Conservation (phyloP, 2,888 invertebrate genomes). For the Yponomeuta plumbellus region DNA sequence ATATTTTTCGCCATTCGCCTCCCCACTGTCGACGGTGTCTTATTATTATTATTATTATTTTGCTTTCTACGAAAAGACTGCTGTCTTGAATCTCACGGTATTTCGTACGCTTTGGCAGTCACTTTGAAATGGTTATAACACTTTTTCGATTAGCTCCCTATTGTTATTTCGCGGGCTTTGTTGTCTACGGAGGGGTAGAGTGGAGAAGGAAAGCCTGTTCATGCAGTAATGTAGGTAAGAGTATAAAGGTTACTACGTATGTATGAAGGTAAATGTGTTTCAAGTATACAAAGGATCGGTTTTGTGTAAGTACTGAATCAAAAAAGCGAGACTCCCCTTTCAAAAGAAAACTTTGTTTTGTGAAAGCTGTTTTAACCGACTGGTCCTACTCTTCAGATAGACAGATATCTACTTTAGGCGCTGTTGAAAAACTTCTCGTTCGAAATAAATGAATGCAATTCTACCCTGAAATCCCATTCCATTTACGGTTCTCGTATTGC, state of each 20-base stretch:
- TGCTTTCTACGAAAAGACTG: constrained; percentile 26
- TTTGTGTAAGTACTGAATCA: no score
- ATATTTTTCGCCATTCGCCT: constrained; percentile 37
- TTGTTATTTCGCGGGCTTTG: constrained; percentile 24
- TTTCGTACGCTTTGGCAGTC: constrained; percentile 26
- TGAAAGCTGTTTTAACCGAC: no score
- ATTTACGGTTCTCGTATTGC: constrained; percentile 40
- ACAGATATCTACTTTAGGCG: no score
- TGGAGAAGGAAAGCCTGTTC: constrained; percentile 2
- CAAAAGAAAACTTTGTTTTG: no score
- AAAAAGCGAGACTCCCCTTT: no score
- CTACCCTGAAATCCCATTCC: constrained; percentile 59
- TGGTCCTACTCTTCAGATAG: no score
- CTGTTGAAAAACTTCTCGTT: no score
- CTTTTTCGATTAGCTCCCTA: constrained; percentile 30
- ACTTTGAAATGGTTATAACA: constrained; percentile 29
- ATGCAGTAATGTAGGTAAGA: neutral
- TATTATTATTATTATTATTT: constrained; percentile 40
- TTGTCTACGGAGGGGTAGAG: constrained; percentile 6
- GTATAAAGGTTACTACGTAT: no score
- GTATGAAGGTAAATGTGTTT: no score
- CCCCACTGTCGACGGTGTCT: constrained; percentile 27
- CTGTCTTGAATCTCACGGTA: constrained; percentile 26
- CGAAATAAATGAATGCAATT: no score
- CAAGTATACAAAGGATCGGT: no score